Percentiles rank a stretch among this genome's conserved stretches.
Conservation (phyloP, 2,797 vertebrate species). For the Poeciliopsis paucimaculata region DNA sequence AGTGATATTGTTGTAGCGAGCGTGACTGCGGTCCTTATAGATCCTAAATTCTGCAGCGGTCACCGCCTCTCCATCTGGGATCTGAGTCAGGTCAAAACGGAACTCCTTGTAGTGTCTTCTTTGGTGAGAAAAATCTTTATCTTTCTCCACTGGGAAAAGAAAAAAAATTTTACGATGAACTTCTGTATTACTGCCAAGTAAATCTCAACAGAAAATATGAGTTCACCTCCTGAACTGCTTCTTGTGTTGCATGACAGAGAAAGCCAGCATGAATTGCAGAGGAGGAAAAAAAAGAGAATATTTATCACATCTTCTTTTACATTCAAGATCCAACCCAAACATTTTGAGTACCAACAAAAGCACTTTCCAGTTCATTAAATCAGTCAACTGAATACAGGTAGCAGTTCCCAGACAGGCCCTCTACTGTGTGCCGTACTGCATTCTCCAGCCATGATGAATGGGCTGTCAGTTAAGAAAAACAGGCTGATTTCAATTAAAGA, state of each 20-base stretch:
- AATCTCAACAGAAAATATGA: conserved; percentile 30
- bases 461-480: conserved; percentile 91
- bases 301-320: conserved; percentile 80
- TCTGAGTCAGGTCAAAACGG: conserved; percentile 97
- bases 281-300: conserved; percentile 26
- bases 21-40: conserved; percentile 94
- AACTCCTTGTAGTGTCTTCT: conserved; percentile 98
- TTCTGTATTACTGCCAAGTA: conserved; percentile 43
- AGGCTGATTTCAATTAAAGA: conserved; percentile 87
- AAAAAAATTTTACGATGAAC: conserved; percentile 54
- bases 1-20: conserved; percentile 93
- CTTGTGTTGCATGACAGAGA: conserved; percentile 43
- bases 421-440: conserved; percentile 79
- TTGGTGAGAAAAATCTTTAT: conserved; percentile 99
- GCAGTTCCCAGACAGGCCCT: conserved; percentile 78
- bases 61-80: conserved; percentile 95
- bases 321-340: conserved; percentile 80
- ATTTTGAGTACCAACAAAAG: conserved; percentile 85
- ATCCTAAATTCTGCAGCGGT: conserved; percentile 98
- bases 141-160: conserved; percentile 90
- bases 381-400: conserved; percentile 83
- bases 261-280: conserved; percentile 50
- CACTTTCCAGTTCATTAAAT: conserved; percentile 84
- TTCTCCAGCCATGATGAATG: conserved; percentile 87
- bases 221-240: conserved; percentile 46